These are phyloP conservation scores for Caenorhabditis imperialis DNA, from an alignment of 2,888 invertebrate genomes.

Conservation along the genomic window DNA sequence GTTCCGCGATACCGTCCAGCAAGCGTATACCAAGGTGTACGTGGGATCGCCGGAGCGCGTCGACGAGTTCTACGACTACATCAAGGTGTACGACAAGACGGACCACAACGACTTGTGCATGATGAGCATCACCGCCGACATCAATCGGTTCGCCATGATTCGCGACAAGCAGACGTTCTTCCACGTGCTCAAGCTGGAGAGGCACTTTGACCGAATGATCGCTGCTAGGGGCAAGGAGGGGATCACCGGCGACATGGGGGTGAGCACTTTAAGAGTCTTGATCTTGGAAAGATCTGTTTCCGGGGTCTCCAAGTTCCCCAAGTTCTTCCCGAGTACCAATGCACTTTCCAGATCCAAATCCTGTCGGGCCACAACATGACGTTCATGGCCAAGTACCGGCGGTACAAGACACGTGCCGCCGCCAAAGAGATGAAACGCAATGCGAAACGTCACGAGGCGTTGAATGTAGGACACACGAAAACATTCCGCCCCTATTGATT, in stretches of 20 bases:
- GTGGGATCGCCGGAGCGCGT: conserved; percentile 38
- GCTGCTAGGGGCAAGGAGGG: conserved; percentile 10
- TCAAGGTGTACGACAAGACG: conserved; percentile 34
- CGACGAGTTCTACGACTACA: conserved; percentile 39
- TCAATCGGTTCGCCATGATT: conserved; percentile 40
- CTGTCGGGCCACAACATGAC: conserved; percentile 38
- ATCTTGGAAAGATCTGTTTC: not conserved
- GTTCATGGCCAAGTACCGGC: conserved; percentile 40
- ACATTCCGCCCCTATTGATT: not conserved
- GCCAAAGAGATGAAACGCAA: conserved; percentile 32
- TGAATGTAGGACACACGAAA: conserved; percentile 29
- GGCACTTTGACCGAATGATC: conserved; percentile 43
- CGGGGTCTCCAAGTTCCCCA: not conserved
- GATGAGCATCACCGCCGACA: conserved; percentile 48
- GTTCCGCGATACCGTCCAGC: conserved; percentile 35
- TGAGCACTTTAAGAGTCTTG: conserved; percentile 15
- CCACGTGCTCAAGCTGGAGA: conserved; percentile 41
- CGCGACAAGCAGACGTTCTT: conserved; percentile 42
- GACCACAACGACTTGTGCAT: conserved; percentile 45
- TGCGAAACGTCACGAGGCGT: conserved; percentile 32
- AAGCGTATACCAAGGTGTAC: conserved; percentile 35
- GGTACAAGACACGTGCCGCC: conserved; percentile 30
- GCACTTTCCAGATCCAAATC: conserved; percentile 28
- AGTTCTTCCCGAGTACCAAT: not conserved
- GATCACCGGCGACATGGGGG: conserved; percentile 43